Percentiles rank a stretch among this genome's conserved stretches.
phyloP scores from a whole-genome alignment of 1,140 invertebrate species.

The Maniola jurtina region DNA sequence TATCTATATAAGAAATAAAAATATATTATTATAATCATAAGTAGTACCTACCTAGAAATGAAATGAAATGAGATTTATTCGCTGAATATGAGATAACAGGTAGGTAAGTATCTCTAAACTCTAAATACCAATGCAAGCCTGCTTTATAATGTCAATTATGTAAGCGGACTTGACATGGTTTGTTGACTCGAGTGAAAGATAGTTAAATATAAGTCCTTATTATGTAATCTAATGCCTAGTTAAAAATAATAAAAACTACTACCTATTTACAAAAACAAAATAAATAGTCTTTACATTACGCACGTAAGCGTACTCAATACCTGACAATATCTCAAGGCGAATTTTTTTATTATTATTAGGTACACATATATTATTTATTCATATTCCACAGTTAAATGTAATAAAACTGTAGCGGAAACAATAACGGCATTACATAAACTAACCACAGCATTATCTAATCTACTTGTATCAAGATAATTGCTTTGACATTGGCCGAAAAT shows the following conservation, averaged over 20 bases:
- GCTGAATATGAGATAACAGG: no score
- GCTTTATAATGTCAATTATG: slow-evolving; percentile 10
- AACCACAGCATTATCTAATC: background rate
- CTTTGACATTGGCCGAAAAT: slow-evolving; percentile 15
- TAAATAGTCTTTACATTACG: no score
- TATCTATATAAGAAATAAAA: no score
- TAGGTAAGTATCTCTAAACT: slow-evolving; percentile 4
- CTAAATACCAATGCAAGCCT: background rate
- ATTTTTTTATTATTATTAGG: no score
- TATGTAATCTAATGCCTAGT: background rate
- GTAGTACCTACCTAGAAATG: no score
- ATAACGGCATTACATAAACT: background rate
- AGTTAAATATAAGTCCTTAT: background rate
- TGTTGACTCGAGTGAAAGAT: slow-evolving; percentile 2
- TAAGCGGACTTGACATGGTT: slow-evolving; percentile 11
- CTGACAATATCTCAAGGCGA: no score
- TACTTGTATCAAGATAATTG: background rate
- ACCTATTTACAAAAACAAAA: background rate
- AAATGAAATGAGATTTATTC: no score
- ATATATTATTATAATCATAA: no score
- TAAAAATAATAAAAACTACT: background rate
- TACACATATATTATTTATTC: no score
- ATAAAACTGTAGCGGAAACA: background rate
- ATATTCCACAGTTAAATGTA: no score
- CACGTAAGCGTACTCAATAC: no score